A percentile compares a stretch with the other conserved stretches of the same genome.
Evolutionary conservation across 2,113 vertebrate species (phyloP).

Genomic region (Phainopepla nitens): DNA sequence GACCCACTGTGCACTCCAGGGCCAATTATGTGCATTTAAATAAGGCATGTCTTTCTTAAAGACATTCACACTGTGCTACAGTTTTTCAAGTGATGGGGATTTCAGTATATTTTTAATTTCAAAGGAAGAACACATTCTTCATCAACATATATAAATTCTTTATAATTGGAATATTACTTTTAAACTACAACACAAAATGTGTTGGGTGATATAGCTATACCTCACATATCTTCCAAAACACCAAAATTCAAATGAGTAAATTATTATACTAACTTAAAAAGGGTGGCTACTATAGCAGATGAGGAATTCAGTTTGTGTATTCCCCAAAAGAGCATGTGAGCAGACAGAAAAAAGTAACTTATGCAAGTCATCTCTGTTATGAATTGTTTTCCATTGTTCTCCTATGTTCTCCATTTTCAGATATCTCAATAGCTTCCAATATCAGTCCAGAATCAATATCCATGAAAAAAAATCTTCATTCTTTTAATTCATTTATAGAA

Average conservation of each 20-base stretch:
- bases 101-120: background rate
- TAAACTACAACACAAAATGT: background rate
- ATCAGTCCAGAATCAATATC: background rate
- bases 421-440: background rate
- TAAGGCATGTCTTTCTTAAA: background rate
- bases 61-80: background rate
- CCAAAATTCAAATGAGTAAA: fast-evolving
- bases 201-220: background rate
- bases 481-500: background rate
- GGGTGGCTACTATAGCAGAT: background rate
- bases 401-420: background rate
- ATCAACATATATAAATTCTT: background rate
- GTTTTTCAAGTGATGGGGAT: background rate
- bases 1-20: background rate
- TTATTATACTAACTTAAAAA: background rate
- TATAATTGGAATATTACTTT: background rate
- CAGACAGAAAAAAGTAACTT: background rate
- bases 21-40: background rate
- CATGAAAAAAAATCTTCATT: background rate
- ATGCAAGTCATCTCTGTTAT: fast-evolving
- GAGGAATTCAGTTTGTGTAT: background rate
- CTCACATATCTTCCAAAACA: background rate
- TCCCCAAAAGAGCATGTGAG: background rate
- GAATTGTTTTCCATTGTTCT: background rate
- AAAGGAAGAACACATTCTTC: background rate